Percentiles rank a stretch among this genome's conserved stretches.
phyloP scores from a whole-genome alignment of 2,888 invertebrate genomes.

The Xiphydria camelus region DNA sequence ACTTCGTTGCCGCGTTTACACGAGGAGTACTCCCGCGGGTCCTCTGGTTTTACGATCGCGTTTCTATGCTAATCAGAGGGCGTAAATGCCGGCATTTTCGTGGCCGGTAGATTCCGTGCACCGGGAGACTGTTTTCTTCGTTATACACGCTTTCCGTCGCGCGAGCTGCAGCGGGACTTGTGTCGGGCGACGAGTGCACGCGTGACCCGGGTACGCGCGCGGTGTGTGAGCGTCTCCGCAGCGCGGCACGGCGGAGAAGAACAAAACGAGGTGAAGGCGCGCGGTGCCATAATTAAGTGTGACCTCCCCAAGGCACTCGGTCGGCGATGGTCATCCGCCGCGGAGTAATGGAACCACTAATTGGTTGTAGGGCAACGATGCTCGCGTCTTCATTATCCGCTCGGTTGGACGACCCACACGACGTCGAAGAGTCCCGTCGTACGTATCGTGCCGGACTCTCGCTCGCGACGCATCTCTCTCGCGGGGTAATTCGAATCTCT shows the following conservation, averaged over 20 bases:
- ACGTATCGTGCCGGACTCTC: too few species aligned
- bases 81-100: constrained; percentile 15
- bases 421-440: too few species aligned
- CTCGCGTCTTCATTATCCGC: constrained; percentile 20
- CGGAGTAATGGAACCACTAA: constrained; percentile 20
- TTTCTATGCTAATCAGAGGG: constrained; percentile 22
- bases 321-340: constrained; percentile 12
- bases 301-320: constrained; percentile 6
- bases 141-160: too few species aligned
- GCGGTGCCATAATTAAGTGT: constrained; percentile 13
- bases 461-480: too few species aligned
- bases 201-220: too few species aligned
- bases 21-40: neutral
- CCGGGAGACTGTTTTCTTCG: constrained; percentile 3
- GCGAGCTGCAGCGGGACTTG: too few species aligned
- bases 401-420: neutral
- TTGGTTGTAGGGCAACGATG: constrained; percentile 20
- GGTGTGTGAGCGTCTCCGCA: too few species aligned
- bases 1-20: neutral
- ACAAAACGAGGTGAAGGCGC: too few species aligned
- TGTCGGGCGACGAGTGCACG: too few species aligned
- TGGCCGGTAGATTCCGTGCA: constrained; percentile 8
- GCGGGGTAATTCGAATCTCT: too few species aligned
- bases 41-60: constrained; percentile 14
- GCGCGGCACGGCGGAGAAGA: too few species aligned